Percentiles rank a stretch among this genome's conserved stretches.
These are phyloP conservation scores for Macropodus opercularis DNA, from an alignment of 2,797 vertebrate genomes.

Conservation along the genomic window DNA sequence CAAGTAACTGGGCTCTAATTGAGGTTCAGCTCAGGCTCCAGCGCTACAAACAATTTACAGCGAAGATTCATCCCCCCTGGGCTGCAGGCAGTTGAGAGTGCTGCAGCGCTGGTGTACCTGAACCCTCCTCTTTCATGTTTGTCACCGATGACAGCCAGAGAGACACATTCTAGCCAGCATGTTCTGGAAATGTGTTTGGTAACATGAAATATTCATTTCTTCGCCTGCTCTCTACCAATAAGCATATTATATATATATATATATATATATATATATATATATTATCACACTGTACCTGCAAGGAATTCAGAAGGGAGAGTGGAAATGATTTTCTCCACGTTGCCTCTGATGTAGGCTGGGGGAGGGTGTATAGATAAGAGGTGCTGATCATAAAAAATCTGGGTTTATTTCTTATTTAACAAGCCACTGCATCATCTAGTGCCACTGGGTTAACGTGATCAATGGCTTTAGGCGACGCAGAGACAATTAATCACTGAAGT, in stretches of 20 bases:
- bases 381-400: slow-evolving; percentile 59
- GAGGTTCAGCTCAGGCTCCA: slow-evolving; percentile 71
- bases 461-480: slow-evolving; percentile 53
- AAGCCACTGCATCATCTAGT: slow-evolving; percentile 53
- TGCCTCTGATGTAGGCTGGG: slow-evolving; percentile 29
- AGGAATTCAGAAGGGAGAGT: slow-evolving; percentile 21
- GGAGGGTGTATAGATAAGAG: slow-evolving; percentile 48
- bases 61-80: slow-evolving; percentile 41
- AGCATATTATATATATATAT: slow-evolving; percentile 67
- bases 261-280: slow-evolving; percentile 32
- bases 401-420: slow-evolving; percentile 73
- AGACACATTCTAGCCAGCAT: slow-evolving; percentile 46
- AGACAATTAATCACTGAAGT: slow-evolving; percentile 75
- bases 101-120: slow-evolving; percentile 37
- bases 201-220: slow-evolving; percentile 79
- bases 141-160: slow-evolving; percentile 62
- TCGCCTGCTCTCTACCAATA: slow-evolving; percentile 43
- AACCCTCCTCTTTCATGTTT: slow-evolving; percentile 73
- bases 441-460: slow-evolving; percentile 67
- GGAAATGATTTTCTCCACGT: slow-evolving; percentile 29
- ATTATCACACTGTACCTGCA: slow-evolving; percentile 46
- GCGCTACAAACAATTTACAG: slow-evolving; percentile 73
- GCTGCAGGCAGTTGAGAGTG: slow-evolving; percentile 62
- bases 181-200: slow-evolving; percentile 70
- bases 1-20: slow-evolving; percentile 64